Conservation (phyloP, 2,797 vertebrate species). For the Rhincodon typus region DNA sequence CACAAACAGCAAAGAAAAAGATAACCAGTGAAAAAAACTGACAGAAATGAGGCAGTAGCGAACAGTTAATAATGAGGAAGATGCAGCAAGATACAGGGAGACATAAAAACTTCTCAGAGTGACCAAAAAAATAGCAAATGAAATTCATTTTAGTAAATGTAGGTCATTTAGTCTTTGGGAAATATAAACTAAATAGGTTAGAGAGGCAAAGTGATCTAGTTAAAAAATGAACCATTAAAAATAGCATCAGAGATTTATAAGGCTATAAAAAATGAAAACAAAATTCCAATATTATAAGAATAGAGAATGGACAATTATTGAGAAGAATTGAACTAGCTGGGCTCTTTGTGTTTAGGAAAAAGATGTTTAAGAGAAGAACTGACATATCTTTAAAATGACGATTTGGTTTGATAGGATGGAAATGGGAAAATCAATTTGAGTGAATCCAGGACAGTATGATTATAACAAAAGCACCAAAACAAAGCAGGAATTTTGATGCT, state of each 20-base stretch:
- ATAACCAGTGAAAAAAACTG: neutral
- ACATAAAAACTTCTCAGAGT: neutral
- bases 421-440: neutral
- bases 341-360: neutral
- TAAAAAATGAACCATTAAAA: neutral
- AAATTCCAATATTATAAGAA: neutral
- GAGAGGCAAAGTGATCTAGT: neutral
- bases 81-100: neutral
- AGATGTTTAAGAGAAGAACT: neutral
- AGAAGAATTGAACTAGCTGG: neutral
- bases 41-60: neutral
- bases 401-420: neutral
- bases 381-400: neutral
- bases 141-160: neutral
- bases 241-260: neutral
- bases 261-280: neutral
- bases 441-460: neutral
- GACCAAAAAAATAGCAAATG: neutral
- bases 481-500: neutral
- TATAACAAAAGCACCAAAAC: neutral
- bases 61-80: neutral
- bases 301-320: neutral
- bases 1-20: neutral
- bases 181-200: neutral
- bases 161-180: neutral